Evolutionary conservation across 2,888 invertebrate species (phyloP), one percentile per base, ranked within the genome.

Genomic region (Strigamia crassipes): DNA sequence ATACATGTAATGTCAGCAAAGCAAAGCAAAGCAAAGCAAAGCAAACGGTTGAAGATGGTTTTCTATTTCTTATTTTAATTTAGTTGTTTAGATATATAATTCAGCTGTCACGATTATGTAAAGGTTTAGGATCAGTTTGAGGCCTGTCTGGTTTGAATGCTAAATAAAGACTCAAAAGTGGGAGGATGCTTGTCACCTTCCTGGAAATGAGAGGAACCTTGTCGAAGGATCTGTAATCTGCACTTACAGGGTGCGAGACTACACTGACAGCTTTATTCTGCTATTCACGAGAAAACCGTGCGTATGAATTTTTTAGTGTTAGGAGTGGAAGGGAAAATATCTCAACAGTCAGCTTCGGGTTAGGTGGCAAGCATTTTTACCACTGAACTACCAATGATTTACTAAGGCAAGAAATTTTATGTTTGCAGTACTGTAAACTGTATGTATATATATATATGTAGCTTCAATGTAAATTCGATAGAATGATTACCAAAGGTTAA

Each of bases 181-280:
- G 56, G n/a, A 56, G 56, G 56, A 56, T 56, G 56, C 56, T 56
- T 56, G 56, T 56, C 56, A 56, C 56, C 18, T 56, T 18, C 56
- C 9, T 56, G 56, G 18, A 56, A 56, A 56, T 46, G 46, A 46
- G 46, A n/a, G 15, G 15, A n/a, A 46, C 46, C 15, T 46, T 46
- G 46, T 46, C 46, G 15, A 46, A 46, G 46, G 56, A 56, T 56
- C 56, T 56, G 9, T 56, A 56, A 56, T 56, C 56, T 56, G 13
- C n/a, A 56, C 18, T 6, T 56, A 2, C n/a, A 46, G 21, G 15
- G 56, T 56, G 56, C 56, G 2, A 56, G n/a, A 15, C 56, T 56
- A 18, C 18, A 6, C 56, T 56, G 18, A 56, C 56, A 56, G 56
- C 56, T 56, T 56, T 56, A 56, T 56, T 56, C 21, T 18, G 56